Base-by-base conservation (phyloP, 2,113 vertebrate species). In the Semnopithecus entellus region DNA sequence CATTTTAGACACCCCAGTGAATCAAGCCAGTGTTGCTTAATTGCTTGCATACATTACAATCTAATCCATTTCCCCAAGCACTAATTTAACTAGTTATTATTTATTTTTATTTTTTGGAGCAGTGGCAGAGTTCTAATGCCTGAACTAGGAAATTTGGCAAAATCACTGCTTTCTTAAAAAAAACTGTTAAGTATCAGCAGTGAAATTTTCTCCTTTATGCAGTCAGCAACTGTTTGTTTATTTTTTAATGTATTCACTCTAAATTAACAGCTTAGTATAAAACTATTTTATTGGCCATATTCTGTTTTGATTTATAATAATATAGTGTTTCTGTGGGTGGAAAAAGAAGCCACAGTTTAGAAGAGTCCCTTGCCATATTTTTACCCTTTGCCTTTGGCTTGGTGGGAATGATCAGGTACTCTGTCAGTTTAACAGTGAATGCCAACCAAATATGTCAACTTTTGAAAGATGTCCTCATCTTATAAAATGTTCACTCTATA, bases 1-100 rank as follows among this genome's bases (percentile, higher is more conserved):
- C 57, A 97, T 97, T 98, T 98, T 86, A 94, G 96, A 98, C 79
- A 97, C 87, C 93, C 82, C 97, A 73, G 93, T 98, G 97, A 98
- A 98, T 97, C 40, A 81, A 84, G 94, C 94, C 81, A 85, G 20
- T 98, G 87, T 96, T 98, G 97, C 85, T 87, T 98, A 98, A 97
- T 98, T 98, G 91, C 94, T 96, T 97, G 95, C 94, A 88, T 91
- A 81, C 95, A 97, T 97, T 97, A 97, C 70, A 98, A 96, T 92
- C 82, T 90, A 96, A 98, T 86, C 90, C 2, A 93, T 96, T 98
- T 98, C 87, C 88, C 70, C 72, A 96, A 97, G 94, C 92, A 98
- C 64, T 97, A 97, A 96, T 98, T 97, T 94, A 97, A 96, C 61
- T 57, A 50, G 81, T 96, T 96, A 81, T 95, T 97, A 95, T 92